These are phyloP conservation scores for Gonatopus flavifemur DNA, from an alignment of 1,140 invertebrate species.

Conservation along the genomic window DNA sequence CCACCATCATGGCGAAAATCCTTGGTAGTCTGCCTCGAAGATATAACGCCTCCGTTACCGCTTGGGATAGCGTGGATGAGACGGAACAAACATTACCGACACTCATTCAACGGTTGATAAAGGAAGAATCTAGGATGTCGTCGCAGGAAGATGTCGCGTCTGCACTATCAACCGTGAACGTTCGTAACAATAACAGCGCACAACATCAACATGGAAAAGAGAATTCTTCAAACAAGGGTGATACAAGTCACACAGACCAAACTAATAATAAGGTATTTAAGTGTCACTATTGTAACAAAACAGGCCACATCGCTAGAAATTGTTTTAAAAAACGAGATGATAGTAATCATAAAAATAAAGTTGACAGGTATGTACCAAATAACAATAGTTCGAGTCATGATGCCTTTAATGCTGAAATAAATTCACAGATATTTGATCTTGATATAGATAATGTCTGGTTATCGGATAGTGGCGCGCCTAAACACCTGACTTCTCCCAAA, in stretches of 20 bases:
- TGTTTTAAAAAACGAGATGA: neutral
- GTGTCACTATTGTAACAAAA: neutral
- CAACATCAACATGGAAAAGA: no score
- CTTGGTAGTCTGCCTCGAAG: neutral
- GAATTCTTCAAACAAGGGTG: neutral
- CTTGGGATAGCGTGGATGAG: no score
- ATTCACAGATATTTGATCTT: neutral
- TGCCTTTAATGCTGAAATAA: neutral
- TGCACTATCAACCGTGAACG: neutral
- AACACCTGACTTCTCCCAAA: neutral
- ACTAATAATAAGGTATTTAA: neutral
- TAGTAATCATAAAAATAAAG: neutral
- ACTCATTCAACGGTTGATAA: neutral
- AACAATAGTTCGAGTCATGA: neutral
- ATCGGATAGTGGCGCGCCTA: neutral
- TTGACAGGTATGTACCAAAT: no score
- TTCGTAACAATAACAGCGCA: no score
- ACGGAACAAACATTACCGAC: neutral
- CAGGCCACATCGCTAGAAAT: neutral
- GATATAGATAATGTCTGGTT: neutral
- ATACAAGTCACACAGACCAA: neutral
- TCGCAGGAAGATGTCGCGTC: neutral
- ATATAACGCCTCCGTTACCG: neutral
- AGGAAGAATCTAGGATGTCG: neutral
- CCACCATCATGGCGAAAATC: conserved; percentile 4